These are phyloP conservation scores for Argya squamiceps DNA, from an alignment of 2,797 vertebrate genomes.

Conservation along the genomic window DNA sequence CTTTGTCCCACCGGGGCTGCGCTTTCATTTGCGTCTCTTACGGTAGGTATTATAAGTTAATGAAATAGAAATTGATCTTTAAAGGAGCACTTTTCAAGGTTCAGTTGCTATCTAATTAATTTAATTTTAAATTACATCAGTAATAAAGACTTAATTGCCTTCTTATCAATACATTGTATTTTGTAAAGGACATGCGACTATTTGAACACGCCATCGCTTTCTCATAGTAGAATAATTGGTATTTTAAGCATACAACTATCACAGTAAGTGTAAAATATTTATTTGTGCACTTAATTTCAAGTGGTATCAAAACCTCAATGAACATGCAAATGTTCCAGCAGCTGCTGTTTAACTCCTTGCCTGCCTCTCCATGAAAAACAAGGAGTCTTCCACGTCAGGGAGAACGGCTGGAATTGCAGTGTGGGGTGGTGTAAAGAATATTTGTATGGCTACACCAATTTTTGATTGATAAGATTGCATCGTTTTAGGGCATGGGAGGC, in stretches of 20 bases:
- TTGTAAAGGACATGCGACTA: slow-evolving; percentile 44
- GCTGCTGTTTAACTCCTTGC: slow-evolving; percentile 54
- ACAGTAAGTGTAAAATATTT: slow-evolving; percentile 64
- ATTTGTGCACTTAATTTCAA: slow-evolving; percentile 65
- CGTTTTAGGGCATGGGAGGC: not conserved
- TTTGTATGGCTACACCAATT: not conserved
- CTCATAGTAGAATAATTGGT: slow-evolving; percentile 39
- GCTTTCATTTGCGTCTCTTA: slow-evolving; percentile 9
- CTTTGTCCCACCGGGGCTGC: not conserved
- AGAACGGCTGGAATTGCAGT: not conserved
- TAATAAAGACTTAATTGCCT: slow-evolving; percentile 72
- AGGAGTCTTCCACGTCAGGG: not conserved
- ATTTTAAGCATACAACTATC: slow-evolving; percentile 55
- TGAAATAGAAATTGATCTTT: slow-evolving; percentile 70
- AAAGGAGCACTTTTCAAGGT: slow-evolving; percentile 67
- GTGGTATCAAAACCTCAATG: slow-evolving; percentile 49
- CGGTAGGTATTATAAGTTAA: slow-evolving; percentile 56
- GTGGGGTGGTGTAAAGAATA: not conserved
- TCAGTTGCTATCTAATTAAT: slow-evolving; percentile 69
- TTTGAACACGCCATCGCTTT: slow-evolving; percentile 28
- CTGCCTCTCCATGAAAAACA: not conserved
- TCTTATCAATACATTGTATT: slow-evolving; percentile 72
- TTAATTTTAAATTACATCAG: slow-evolving; percentile 73
- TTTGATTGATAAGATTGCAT: not conserved
- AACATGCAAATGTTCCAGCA: slow-evolving; percentile 36